These are phyloP conservation scores for Poliocrania exsul DNA, from an alignment of 2,797 vertebrate genomes.

Conservation along the genomic window DNA sequence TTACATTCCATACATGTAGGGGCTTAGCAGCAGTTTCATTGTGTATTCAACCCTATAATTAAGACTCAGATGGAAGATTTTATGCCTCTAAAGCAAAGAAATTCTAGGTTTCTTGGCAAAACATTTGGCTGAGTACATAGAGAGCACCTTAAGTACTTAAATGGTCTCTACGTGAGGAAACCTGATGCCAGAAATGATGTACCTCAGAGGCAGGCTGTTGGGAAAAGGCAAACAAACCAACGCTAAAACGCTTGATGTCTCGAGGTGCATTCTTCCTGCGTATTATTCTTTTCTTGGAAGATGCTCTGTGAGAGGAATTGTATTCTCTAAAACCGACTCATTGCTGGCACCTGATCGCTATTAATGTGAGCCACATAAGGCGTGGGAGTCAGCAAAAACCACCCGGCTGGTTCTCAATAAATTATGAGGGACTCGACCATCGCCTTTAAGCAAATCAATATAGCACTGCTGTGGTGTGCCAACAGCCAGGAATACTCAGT, in stretches of 20 bases:
- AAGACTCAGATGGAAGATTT: conserved; percentile 72
- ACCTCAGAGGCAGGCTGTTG: conserved; percentile 65
- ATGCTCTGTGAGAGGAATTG: conserved; percentile 16
- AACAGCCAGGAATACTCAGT: not conserved
- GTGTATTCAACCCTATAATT: conserved; percentile 78
- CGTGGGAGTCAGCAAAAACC: conserved; percentile 24
- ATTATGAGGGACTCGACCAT: not conserved
- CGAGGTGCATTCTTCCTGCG: conserved; percentile 13
- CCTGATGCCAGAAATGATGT: conserved; percentile 60
- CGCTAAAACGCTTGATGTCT: conserved; percentile 4
- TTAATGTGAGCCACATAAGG: not conserved
- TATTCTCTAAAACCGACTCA: not conserved
- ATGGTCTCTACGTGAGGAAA: conserved; percentile 61
- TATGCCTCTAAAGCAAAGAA: conserved; percentile 73
- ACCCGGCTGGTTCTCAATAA: conserved; percentile 1
- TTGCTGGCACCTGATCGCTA: not conserved
- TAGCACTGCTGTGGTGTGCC: not conserved
- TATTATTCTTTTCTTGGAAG: conserved; percentile 55
- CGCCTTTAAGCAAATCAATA: conserved; percentile 39
- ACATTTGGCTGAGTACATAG: conserved; percentile 59
- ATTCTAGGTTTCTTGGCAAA: conserved; percentile 74
- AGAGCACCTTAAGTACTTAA: conserved; percentile 64
- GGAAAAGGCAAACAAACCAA: conserved; percentile 52
- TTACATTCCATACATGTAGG: conserved; percentile 78
- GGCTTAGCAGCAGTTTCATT: conserved; percentile 75